Conservation (phyloP, 2,113 vertebrate genomes). For the Carassius gibelio region DNA sequence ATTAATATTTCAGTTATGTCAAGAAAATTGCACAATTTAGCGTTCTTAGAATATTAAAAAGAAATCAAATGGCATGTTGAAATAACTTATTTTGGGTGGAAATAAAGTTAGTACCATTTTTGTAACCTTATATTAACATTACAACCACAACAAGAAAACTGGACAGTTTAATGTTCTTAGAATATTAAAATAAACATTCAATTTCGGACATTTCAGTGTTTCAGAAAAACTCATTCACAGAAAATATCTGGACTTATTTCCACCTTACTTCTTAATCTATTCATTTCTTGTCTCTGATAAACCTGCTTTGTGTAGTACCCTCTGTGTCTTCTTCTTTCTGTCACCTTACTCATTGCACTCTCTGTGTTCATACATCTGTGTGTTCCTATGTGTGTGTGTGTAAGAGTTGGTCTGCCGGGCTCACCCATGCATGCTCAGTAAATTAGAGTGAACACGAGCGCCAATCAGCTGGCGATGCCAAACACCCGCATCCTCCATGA, state of each 20-base stretch:
- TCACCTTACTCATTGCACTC: slow-evolving; percentile 43
- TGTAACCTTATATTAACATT: no score
- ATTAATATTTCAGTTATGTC: no score
- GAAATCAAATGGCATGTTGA: no score
- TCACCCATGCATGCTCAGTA: slow-evolving; percentile 99
- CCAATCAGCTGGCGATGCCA: slow-evolving; percentile 92
- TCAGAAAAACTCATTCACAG: no score
- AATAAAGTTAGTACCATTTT: no score
- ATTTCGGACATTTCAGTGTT: no score
- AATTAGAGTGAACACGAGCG: slow-evolving; percentile 99
- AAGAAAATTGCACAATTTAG: no score
- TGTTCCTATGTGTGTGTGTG: not conserved
- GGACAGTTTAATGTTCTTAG: no score
- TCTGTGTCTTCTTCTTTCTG: slow-evolving; percentile 28
- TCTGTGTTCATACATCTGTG: slow-evolving; percentile 55
- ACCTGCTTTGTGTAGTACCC: slow-evolving; percentile 11
- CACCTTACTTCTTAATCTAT: slow-evolving; percentile 40
- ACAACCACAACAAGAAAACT: no score
- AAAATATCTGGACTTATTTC: not conserved
- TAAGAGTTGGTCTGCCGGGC: slow-evolving; percentile 77
- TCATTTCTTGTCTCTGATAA: slow-evolving; percentile 25
- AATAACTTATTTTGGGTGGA: no score
- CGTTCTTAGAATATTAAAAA: no score
- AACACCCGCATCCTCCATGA: slow-evolving; percentile 92
- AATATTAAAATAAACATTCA: no score